Evolutionary conservation across 2,797 vertebrate genomes (phyloP), one percentile per base, ranked within the genome.

Genomic region (Menidia menidia): DNA sequence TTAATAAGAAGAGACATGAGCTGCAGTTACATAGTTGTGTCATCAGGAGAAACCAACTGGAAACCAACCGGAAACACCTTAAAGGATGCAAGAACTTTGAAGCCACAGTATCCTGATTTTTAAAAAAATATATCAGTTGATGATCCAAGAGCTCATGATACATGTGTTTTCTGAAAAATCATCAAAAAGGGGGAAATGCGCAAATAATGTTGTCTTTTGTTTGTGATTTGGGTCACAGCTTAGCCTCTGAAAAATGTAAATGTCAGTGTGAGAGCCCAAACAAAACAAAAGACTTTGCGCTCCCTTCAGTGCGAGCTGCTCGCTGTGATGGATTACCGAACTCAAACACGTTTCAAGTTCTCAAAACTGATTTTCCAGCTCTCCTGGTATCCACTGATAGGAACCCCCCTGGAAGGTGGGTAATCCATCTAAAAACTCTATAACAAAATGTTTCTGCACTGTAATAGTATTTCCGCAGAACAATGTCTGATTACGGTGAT

Each of bases 301-400:
- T 68, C 12, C 13, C 30, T 16, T 44, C 42, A 41, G 62, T 12
- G 0, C 15, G 45, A 66, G 42, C 12, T 42, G 16, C 25, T 68
- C 0, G 4, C 4, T 43, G 12, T 66, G 68, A 83, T 69, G 63
- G 50, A 63, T 71, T 41, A 54, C 52, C 25, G 18, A 60, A 62
- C 48, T 41, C 43, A 16, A 18, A 19, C 63, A 60, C 54, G 69
- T 57, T 60, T 55, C 45, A 65, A 44, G 18, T 25, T 52, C 11
- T 56, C 45, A 15, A 60, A 56, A 33, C 15, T 59, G 52, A 70
- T 69, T 64, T 61, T 12, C 6, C 2, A 60, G n/a, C 57, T 68
- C 44, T 48, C 6, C 18, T 18, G 14, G 13, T 14, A 14, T 63
- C 16, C 30, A 18, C 9, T 41, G 15, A 18, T 54, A n/a, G 61